phyloP scores from a whole-genome alignment of 2,888 invertebrate species.

The Apotomis betuletana region DNA sequence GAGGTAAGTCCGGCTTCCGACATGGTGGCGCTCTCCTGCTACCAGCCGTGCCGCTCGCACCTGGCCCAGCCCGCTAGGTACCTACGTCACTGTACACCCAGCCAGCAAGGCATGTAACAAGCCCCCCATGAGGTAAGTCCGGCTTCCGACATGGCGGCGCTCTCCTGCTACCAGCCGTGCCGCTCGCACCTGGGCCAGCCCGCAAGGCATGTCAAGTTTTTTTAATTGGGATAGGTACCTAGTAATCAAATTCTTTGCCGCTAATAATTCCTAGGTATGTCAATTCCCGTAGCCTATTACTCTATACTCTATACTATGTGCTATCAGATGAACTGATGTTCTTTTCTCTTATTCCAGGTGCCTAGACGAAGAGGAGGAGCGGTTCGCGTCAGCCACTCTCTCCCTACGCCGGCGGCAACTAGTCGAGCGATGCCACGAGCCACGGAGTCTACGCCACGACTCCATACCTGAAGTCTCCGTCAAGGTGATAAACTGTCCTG shows the following conservation, averaged over 20 bases:
- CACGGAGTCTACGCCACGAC: slow-evolving; percentile 65
- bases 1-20: slow-evolving; percentile 48
- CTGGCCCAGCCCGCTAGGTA: slow-evolving; percentile 80
- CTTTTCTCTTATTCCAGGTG: slow-evolving; percentile 29
- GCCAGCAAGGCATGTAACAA: slow-evolving; percentile 41
- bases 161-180: slow-evolving; percentile 80
- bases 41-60: slow-evolving; percentile 78
- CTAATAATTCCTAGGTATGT: too few species aligned
- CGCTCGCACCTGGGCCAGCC: slow-evolving; percentile 78
- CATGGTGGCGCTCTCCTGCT: slow-evolving; percentile 80
- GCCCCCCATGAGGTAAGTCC: slow-evolving; percentile 43
- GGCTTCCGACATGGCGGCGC: slow-evolving; percentile 71
- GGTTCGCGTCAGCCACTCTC: slow-evolving; percentile 61
- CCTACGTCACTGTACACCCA: slow-evolving; percentile 3
- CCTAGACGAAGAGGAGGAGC: slow-evolving; percentile 68
- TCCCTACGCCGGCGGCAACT: slow-evolving; percentile 75
- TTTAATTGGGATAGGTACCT: too few species aligned
- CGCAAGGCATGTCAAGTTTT: slow-evolving; percentile 64
- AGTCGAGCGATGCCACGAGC: slow-evolving; percentile 78
- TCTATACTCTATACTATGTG: too few species aligned
- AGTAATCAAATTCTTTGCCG: too few species aligned
- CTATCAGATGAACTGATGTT: too few species aligned
- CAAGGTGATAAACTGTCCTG: slow-evolving; percentile 46
- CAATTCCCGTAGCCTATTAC: too few species aligned
- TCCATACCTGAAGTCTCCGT: slow-evolving; percentile 73